Evolutionary conservation across 2,113 vertebrate species (phyloP), one percentile per base, ranked within the genome.

Genomic region (Pterocles burchelli): DNA sequence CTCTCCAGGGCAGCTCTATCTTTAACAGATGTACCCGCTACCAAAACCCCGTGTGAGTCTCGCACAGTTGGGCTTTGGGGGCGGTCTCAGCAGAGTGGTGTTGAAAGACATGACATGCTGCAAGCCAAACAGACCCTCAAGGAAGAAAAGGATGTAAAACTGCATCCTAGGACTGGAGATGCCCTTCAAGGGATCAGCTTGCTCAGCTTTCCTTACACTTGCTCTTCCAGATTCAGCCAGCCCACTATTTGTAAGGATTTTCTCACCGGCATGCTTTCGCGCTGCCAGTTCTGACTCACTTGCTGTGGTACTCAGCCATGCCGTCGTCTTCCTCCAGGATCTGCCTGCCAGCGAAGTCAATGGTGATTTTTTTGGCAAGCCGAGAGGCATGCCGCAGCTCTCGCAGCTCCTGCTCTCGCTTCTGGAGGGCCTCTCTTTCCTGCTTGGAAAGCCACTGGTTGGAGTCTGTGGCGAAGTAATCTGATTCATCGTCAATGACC

Each of bases 391-490:
- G 98, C 38, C 99, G 99, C 88, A 99, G 98, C 70, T 99, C 99
- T 59, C 98, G 92, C 22, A 99, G 98, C 94, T 99, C 99, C 90
- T 98, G 98, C 57, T 99, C 99, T 84, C 97, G 98, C 86, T 98
- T 99, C 92, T 98, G 98, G 59, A 99, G 93, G 1, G 97, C 96
- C 38, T 99, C 98, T 11, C 99, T 97, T 74, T 99, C 99, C 46
- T 97, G 88, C 63, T 98, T 98, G 19, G 99, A 99, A 8, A 99
- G 97, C 99, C 99, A 99, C 97, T 99, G 99, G 96, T 99, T 99
- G 95, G 99, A 99, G 88, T 99, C 99, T 0, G 98, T 97, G 34
- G 99, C 98, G 95, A 99, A 99, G 96, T 99, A 99, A 98, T 99
- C 99, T 0, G 98, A 99, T 71, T 99, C 99, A 17, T 99, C 99